Percentiles rank a stretch among this genome's conserved stretches.
These are phyloP conservation scores for Coremacera marginata DNA, from an alignment of 2,888 invertebrate genomes.

Conservation along the genomic window DNA sequence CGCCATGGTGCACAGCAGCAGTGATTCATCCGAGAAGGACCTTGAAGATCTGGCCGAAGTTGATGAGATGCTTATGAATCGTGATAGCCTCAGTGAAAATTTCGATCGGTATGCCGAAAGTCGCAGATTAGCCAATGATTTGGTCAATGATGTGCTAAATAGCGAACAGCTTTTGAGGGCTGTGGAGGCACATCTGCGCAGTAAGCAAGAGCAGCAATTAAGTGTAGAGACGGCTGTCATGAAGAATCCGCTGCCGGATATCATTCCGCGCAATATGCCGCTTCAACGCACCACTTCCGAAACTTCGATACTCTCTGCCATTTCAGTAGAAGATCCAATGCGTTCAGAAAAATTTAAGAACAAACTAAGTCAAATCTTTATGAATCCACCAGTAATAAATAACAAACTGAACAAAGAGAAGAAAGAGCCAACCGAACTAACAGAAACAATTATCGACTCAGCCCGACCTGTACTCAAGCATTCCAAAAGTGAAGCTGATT, in stretches of 20 bases:
- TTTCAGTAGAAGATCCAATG: conserved; percentile 55
- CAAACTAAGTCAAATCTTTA: conserved; percentile 58
- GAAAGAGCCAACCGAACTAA: neutral
- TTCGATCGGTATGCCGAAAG: conserved; percentile 49
- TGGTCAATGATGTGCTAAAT: conserved; percentile 57
- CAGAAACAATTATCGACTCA: neutral
- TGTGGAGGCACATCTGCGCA: conserved; percentile 43
- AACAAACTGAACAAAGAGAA: neutral
- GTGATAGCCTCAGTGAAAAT: conserved; percentile 26
- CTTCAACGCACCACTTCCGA: conserved; percentile 45
- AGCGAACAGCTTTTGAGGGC: conserved; percentile 53
- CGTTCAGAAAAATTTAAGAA: conserved; percentile 61
- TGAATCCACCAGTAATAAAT: conserved; percentile 46
- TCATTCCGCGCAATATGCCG: neutral
- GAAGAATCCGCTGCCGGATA: neutral
- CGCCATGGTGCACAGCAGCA: conserved; percentile 62
- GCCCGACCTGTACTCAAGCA: conserved; percentile 51
- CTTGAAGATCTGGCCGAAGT: conserved; percentile 41
- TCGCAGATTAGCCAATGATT: conserved; percentile 48
- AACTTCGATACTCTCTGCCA: conserved; percentile 44
- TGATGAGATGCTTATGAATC: conserved; percentile 8
- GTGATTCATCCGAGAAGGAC: conserved; percentile 48
- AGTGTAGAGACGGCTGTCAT: neutral
- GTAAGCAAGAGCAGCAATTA: neutral
- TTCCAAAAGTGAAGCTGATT: conserved; percentile 64